Percentiles rank a stretch among this genome's conserved stretches.
Conservation (phyloP, 2,113 vertebrate genomes). For the Trinectes maculatus region DNA sequence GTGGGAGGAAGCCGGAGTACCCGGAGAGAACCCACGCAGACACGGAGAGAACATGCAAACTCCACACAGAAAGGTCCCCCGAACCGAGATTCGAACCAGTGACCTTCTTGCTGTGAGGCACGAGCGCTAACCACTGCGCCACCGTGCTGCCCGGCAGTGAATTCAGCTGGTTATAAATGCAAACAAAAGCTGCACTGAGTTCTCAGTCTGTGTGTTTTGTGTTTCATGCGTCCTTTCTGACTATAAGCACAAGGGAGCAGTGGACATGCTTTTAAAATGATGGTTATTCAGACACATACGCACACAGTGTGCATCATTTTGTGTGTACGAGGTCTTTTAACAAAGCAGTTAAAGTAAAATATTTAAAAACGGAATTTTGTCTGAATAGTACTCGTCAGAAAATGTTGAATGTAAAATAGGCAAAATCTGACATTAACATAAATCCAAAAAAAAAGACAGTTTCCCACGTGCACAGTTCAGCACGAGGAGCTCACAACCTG, state of each 20-base stretch:
- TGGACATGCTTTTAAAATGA: slow-evolving; percentile 13
- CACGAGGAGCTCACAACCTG: slow-evolving; percentile 57
- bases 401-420: slow-evolving; percentile 59
- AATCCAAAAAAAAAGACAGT: slow-evolving; percentile 60
- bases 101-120: no score
- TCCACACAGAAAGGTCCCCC: no score
- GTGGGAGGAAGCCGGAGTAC: no score
- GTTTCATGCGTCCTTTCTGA: slow-evolving; percentile 17
- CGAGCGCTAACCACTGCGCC: no score
- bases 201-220: slow-evolving; percentile 32
- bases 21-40: no score
- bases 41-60: no score
- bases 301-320: neutral
- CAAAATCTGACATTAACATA: slow-evolving; percentile 68
- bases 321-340: slow-evolving; percentile 17
- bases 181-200: slow-evolving; percentile 3
- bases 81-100: no score
- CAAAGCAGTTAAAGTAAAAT: slow-evolving; percentile 40
- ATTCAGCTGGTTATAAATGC: slow-evolving; percentile 20
- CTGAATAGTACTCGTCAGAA: slow-evolving; percentile 63
- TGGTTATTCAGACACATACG: slow-evolving; percentile 12
- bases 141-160: no score
- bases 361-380: slow-evolving; percentile 60
- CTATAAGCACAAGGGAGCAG: neutral
- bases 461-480: slow-evolving; percentile 50